These are phyloP conservation scores for Sander vitreus DNA, from an alignment of 2,113 vertebrate genomes.

Conservation along the genomic window DNA sequence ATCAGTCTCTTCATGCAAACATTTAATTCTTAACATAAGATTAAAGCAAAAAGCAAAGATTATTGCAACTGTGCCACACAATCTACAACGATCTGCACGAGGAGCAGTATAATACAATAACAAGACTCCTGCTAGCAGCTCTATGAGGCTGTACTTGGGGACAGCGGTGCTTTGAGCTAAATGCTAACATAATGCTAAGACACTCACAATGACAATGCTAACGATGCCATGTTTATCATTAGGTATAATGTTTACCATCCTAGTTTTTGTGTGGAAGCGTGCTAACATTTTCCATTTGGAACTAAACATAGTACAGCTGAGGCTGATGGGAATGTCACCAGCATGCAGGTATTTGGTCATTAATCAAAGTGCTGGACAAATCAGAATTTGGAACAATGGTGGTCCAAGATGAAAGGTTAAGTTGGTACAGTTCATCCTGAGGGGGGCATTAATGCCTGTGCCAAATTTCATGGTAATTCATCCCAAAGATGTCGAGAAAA, in stretches of 20 bases:
- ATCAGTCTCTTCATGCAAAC: slow-evolving; percentile 13
- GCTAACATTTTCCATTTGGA: neutral
- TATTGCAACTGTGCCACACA: neutral
- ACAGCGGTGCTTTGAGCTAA: too few relatives aligned
- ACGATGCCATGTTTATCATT: too few relatives aligned
- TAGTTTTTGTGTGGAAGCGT: neutral
- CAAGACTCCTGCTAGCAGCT: too few relatives aligned
- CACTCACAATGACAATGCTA: too few relatives aligned
- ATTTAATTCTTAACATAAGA: slow-evolving; percentile 10
- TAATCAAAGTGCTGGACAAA: neutral
- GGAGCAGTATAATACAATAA: neutral
- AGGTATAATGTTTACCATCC: too few relatives aligned
- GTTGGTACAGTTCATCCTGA: neutral
- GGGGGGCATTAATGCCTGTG: neutral
- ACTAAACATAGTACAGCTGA: neutral
- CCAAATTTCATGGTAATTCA: neutral
- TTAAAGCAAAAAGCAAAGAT: slow-evolving; percentile 11
- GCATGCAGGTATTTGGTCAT: neutral
- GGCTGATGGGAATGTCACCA: neutral
- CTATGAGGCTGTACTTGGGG: neutral
- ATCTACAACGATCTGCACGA: neutral
- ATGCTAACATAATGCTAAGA: too few relatives aligned
- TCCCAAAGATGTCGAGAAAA: neutral
- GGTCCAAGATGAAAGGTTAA: neutral
- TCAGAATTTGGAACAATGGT: neutral